Evolutionary conservation across 2,888 invertebrate species (phyloP).

Genomic region (Hybos culiciformis): DNA sequence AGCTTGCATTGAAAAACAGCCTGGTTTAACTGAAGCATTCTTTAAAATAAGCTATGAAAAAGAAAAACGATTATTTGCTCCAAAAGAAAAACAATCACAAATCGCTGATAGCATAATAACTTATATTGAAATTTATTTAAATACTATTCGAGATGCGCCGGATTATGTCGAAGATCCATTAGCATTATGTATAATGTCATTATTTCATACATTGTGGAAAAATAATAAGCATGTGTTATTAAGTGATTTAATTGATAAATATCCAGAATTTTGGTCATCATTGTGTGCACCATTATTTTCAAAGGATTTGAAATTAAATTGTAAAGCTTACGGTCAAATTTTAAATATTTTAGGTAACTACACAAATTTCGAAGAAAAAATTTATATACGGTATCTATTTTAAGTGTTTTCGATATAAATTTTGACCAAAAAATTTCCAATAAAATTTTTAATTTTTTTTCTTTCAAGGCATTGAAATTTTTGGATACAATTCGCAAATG

Average conservation of each 20-base stretch:
- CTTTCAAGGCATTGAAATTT: conserved; percentile 51
- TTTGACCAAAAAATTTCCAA: too few species aligned
- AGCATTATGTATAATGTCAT: conserved; percentile 46
- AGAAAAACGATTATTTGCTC: conserved; percentile 24
- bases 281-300: conserved; percentile 48
- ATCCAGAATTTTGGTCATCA: conserved; percentile 51
- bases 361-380: too few species aligned
- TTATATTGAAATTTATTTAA: conserved; percentile 54
- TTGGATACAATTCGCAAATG: conserved; percentile 28
- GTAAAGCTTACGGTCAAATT: conserved; percentile 48
- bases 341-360: conserved; percentile 51
- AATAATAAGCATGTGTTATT: conserved; percentile 53
- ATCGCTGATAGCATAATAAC: conserved; percentile 47
- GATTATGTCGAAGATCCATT: conserved; percentile 46
- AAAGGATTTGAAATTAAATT: conserved; percentile 36
- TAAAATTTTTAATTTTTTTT: too few species aligned
- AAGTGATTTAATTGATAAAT: conserved; percentile 43
- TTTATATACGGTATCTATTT: too few species aligned
- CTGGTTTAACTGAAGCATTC: conserved; percentile 59
- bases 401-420: too few species aligned
- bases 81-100: conserved; percentile 23
- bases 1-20: conserved; percentile 54
- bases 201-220: conserved; percentile 56
- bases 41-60: conserved; percentile 43
- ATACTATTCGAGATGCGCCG: conserved; percentile 39